Evolutionary conservation across 2,113 vertebrate genomes (phyloP).

Genomic region (Hypocryptadius cinnamomeus): DNA sequence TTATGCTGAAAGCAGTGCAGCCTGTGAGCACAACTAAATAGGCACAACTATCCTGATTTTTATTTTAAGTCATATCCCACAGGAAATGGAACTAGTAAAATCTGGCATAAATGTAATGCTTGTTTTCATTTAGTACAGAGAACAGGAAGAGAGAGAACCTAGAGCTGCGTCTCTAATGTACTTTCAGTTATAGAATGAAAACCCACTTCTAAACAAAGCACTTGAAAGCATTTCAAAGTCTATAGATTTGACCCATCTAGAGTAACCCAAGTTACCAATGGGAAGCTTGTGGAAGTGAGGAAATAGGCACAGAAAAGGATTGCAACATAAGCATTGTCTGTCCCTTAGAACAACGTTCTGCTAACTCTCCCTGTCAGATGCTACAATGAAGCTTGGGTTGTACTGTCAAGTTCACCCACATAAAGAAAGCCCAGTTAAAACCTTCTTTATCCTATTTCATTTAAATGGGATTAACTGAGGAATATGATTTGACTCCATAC

Average conservation of each 20-base stretch:
- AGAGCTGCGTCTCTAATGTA: background rate
- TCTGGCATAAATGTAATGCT: constrained; percentile 22
- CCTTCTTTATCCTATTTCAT: background rate
- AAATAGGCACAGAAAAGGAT: background rate
- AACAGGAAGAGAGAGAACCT: background rate
- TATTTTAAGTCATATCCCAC: background rate
- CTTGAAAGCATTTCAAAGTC: background rate
- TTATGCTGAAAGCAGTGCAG: constrained; percentile 37
- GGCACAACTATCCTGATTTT: background rate
- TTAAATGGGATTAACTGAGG: background rate
- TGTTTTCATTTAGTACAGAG: constrained; percentile 3
- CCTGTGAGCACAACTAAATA: constrained; percentile 11
- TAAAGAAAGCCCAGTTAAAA: background rate
- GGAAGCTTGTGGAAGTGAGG: background rate
- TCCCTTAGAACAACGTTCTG: background rate
- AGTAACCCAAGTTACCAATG: background rate
- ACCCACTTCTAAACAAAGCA: background rate
- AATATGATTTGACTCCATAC: background rate
- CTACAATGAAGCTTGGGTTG: background rate
- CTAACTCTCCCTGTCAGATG: background rate
- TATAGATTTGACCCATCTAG: background rate
- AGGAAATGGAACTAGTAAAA: constrained; percentile 15
- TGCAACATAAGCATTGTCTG: fast-evolving
- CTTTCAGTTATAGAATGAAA: background rate
- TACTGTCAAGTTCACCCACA: background rate